Conservation (phyloP, 1,140 invertebrate species). For the Apis laboriosa region DNA sequence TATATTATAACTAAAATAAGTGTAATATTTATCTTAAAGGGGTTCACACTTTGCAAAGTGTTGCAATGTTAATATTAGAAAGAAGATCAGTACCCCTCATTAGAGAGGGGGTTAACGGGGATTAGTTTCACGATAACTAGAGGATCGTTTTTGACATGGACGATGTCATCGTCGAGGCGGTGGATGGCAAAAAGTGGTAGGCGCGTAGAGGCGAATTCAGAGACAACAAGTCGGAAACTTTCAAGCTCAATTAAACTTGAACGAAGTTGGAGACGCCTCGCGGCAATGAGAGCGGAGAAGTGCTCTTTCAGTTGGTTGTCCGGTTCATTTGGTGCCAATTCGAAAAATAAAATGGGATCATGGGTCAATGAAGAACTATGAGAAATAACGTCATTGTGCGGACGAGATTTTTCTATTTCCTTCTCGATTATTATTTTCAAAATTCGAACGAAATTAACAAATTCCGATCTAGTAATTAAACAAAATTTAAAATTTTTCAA, state of each 20-base stretch:
- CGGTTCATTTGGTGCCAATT: neutral
- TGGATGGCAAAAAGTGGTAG: neutral
- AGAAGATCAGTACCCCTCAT: fast-evolving
- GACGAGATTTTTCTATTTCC: neutral
- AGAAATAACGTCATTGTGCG: neutral
- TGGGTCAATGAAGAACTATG: neutral
- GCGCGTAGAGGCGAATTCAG: neutral
- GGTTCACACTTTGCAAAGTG: too few species aligned
- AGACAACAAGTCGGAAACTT: constrained; percentile 1
- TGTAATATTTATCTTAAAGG: too few species aligned
- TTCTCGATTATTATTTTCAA: neutral
- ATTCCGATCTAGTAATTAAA: neutral
- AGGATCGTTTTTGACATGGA: neutral
- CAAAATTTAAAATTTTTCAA: neutral
- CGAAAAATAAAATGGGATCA: neutral
- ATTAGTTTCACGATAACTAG: neutral
- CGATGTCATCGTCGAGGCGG: neutral
- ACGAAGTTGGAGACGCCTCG: neutral
- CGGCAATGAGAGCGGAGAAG: neutral
- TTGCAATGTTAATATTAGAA: neutral
- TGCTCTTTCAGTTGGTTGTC: neutral
- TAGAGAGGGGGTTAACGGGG: neutral
- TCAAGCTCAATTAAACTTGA: constrained; percentile 8
- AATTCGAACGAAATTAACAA: neutral
- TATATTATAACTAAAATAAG: too few species aligned